These are phyloP conservation scores for Xestia ashworthii DNA, from an alignment of 2,888 invertebrate genomes.

Conservation along the genomic window DNA sequence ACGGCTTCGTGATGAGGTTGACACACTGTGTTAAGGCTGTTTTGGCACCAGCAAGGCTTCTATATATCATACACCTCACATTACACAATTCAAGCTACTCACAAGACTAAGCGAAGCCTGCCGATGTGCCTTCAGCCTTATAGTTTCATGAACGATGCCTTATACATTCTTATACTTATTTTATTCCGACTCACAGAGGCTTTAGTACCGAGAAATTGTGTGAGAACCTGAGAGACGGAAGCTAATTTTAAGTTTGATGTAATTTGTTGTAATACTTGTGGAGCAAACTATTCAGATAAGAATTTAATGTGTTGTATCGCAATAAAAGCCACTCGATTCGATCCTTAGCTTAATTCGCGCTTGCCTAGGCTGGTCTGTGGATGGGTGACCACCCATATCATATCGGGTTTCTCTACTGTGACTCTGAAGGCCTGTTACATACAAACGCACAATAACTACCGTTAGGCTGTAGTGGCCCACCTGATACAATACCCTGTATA, in stretches of 20 bases:
- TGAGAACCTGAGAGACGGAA: constrained; percentile 11
- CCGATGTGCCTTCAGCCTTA: neutral
- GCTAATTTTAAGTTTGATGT: constrained; percentile 18
- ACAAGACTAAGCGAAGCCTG: neutral
- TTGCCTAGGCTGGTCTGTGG: no score
- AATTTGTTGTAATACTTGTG: neutral
- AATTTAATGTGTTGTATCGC: neutral
- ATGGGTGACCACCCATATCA: no score
- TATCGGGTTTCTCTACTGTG: no score
- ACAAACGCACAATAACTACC: no score
- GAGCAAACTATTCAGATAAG: neutral
- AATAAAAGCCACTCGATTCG: no score
- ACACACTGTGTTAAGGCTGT: neutral
- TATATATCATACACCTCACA: neutral
- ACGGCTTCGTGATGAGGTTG: no score
- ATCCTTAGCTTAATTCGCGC: no score
- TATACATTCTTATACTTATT: constrained; percentile 43
- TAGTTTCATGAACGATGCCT: constrained; percentile 20
- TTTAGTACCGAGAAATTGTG: constrained; percentile 11
- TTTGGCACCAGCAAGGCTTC: neutral
- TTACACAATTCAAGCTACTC: neutral
- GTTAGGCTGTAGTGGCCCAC: no score
- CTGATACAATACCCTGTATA: no score
- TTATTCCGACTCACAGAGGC: constrained; percentile 21
- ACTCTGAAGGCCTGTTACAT: no score